A percentile compares a stretch with the other conserved stretches of the same genome.
Conservation (phyloP, 2,888 invertebrate genomes). For the Troilus luridus region DNA sequence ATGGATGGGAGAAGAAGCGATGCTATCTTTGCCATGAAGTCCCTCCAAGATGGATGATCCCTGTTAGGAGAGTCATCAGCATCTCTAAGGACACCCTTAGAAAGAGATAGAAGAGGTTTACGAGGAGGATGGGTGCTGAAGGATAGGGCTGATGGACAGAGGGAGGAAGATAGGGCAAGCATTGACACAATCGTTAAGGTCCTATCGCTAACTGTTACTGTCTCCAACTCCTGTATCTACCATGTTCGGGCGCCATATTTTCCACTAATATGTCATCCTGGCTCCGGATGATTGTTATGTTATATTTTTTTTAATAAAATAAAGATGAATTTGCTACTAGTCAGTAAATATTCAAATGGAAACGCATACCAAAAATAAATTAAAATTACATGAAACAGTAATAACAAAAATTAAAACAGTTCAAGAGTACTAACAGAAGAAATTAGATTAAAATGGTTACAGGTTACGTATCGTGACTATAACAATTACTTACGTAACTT, state of each 20-base stretch:
- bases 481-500: no score
- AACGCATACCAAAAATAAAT: no score
- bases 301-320: neutral
- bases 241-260: neutral
- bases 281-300: neutral
- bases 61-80: neutral
- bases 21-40: neutral
- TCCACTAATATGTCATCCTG: neutral
- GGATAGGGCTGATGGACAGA: neutral
- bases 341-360: no score
- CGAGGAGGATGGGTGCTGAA: neutral
- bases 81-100: neutral
- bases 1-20: neutral
- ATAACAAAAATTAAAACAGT: no score
- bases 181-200: neutral
- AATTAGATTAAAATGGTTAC: no score
- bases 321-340: neutral
- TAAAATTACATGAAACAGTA: no score
- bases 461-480: no score
- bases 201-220: neutral
- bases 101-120: conserved; percentile 20
- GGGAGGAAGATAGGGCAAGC: neutral
- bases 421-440: no score
- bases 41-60: neutral
- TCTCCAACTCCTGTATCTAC: neutral